Evolutionary conservation across 2,113 vertebrate genomes (phyloP).

Genomic region (Myotis lucifugus): DNA sequence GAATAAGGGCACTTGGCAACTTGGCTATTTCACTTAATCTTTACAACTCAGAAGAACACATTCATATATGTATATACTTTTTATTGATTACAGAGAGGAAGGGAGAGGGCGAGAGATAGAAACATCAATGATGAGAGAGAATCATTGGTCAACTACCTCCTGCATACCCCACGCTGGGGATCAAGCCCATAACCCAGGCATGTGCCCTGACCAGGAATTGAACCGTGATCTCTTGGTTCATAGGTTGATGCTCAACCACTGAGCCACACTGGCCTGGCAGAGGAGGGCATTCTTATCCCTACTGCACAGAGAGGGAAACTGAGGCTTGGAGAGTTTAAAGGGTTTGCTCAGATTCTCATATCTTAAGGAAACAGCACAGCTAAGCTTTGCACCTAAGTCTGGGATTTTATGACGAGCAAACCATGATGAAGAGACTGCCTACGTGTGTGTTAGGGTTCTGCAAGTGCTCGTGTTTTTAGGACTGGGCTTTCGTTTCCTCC

Average conservation of each 20-base stretch:
- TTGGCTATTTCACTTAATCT: neutral
- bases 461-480: fast-evolving
- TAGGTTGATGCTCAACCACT: too few relatives aligned
- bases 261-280: too few relatives aligned
- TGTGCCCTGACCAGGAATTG: too few relatives aligned
- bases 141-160: too few relatives aligned
- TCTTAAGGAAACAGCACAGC: neutral
- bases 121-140: too few relatives aligned
- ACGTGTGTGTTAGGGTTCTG: fast-evolving
- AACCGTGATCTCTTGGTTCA: too few relatives aligned
- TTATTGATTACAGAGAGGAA: too few relatives aligned
- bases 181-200: too few relatives aligned
- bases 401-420: neutral
- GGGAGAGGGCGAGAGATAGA: too few relatives aligned
- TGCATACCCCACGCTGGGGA: too few relatives aligned
- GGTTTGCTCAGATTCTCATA: neutral
- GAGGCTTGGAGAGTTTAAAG: neutral
- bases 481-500: neutral
- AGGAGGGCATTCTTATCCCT: neutral
- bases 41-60: neutral
- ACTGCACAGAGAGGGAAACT: neutral
- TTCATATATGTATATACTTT: too few relatives aligned
- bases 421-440: too few relatives aligned
- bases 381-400: neutral
- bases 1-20: neutral